Conservation (phyloP, 2,113 vertebrate species). For the Alethe castanea region DNA sequence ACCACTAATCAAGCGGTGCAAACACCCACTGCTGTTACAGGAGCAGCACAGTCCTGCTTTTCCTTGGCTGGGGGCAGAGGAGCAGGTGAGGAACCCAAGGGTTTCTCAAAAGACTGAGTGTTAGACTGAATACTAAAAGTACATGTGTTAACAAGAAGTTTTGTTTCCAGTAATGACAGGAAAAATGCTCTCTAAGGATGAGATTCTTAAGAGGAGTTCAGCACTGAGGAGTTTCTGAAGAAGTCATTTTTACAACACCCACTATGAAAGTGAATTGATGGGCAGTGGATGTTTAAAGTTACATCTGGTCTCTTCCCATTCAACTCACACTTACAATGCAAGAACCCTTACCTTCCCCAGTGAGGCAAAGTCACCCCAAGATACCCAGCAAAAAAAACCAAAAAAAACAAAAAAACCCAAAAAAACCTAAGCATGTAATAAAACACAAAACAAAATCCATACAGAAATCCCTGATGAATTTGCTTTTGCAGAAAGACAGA, state of each 20-base stretch:
- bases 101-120: background rate
- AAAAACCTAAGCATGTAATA: background rate
- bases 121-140: background rate
- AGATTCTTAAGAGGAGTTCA: background rate
- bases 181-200: background rate
- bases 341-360: background rate
- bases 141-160: background rate
- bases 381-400: no score
- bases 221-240: background rate
- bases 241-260: background rate
- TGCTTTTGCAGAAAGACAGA: background rate
- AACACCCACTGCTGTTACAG: no score
- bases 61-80: no score
- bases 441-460: background rate
- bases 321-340: background rate
- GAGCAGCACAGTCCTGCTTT: no score
- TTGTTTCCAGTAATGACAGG: background rate
- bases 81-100: no score
- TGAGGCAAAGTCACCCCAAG: no score
- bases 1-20: no score
- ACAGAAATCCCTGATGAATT: background rate
- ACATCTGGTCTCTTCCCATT: accelerated
- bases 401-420: background rate
- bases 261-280: background rate
- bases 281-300: background rate